Conservation (phyloP, 1,140 invertebrate genomes). For the Ooceraea biroi region DNA sequence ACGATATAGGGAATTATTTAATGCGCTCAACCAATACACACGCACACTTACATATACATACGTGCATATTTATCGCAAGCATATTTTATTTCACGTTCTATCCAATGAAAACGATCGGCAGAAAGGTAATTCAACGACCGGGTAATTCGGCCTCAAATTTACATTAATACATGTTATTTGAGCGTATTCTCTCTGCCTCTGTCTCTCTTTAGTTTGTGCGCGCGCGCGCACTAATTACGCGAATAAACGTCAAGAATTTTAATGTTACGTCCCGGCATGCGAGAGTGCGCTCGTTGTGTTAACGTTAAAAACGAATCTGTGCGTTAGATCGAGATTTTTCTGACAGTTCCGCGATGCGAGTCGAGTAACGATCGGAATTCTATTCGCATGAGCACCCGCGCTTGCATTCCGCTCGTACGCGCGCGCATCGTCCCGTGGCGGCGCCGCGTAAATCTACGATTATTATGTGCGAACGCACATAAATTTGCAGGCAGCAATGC, state of each 20-base stretch:
- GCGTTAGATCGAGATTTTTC: conserved; percentile 47
- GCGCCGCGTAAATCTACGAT: conserved; percentile 52
- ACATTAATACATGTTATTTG: conserved; percentile 17
- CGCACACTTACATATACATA: too few species aligned
- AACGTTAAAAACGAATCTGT: background rate
- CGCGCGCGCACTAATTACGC: conserved; percentile 8
- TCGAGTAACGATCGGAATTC: conserved; percentile 56
- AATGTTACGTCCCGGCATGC: conserved; percentile 30
- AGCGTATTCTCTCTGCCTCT: background rate
- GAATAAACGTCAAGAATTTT: conserved; percentile 53
- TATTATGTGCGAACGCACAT: conserved; percentile 62
- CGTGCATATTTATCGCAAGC: background rate
- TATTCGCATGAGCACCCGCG: conserved; percentile 48
- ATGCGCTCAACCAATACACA: background rate
- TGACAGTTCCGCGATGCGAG: conserved; percentile 17
- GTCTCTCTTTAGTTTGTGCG: too few species aligned
- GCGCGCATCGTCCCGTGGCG: conserved; percentile 31
- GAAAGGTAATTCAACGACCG: background rate
- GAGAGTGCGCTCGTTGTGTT: background rate
- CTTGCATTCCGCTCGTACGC: conserved; percentile 38
- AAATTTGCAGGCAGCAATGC: conserved; percentile 52
- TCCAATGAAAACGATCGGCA: conserved; percentile 8
- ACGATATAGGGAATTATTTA: background rate
- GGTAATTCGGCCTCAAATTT: conserved; percentile 32
- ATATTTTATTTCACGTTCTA: conserved; percentile 4